Percentiles rank a stretch among this genome's conserved stretches.
Conservation (phyloP, 2,888 invertebrate genomes). For the Girardia tigrina region DNA sequence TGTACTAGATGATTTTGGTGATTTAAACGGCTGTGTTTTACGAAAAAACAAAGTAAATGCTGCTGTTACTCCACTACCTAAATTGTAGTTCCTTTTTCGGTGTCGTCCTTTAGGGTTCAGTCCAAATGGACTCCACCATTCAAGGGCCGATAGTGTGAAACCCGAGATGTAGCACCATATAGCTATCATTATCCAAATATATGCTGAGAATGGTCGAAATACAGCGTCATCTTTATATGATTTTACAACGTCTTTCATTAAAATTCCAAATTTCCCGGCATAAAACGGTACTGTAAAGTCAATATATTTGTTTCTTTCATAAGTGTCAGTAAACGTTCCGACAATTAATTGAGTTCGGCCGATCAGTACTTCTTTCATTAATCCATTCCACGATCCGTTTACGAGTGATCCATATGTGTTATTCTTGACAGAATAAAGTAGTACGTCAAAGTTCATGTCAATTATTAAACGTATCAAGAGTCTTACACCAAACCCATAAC, state of each 20-base stretch:
- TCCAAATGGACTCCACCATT: constrained; percentile 31
- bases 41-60: constrained; percentile 14
- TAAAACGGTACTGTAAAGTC: not conserved
- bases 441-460: constrained; percentile 28
- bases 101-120: constrained; percentile 25
- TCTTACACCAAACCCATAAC: constrained; percentile 14
- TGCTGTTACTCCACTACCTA: not conserved
- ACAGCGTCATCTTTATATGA: not conserved
- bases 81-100: constrained; percentile 18
- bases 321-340: constrained; percentile 20
- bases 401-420: not conserved
- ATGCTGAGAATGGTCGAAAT: constrained; percentile 21
- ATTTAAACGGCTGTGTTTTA: constrained; percentile 3
- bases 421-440: constrained; percentile 25
- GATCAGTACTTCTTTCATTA: constrained; percentile 16
- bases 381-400: constrained; percentile 26
- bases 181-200: constrained; percentile 19
- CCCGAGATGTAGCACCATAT: constrained; percentile 17
- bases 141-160: constrained; percentile 11
- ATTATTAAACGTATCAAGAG: constrained; percentile 23
- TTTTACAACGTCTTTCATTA: not conserved
- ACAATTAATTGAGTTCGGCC: not conserved
- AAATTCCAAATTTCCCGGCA: not conserved
- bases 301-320: not conserved
- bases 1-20: constrained; percentile 28